Conservation (phyloP, 2,113 vertebrate genomes). For the Damaliscus lunatus region DNA sequence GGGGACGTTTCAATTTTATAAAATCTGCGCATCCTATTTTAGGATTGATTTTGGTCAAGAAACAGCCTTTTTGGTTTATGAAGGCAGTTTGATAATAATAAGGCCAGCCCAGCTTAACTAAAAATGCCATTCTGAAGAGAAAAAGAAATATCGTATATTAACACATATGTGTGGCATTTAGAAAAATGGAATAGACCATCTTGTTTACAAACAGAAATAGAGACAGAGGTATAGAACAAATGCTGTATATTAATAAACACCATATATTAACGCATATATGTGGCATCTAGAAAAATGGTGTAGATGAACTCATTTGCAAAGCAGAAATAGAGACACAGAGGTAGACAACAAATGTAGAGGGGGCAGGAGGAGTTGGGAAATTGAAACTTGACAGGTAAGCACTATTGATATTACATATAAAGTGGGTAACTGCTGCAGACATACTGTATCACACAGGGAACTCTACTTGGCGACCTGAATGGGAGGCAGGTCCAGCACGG, state of each 20-base stretch:
- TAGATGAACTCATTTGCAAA: not conserved
- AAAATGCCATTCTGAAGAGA: not conserved
- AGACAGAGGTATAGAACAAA: not conserved
- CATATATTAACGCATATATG: not conserved
- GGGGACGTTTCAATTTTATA: not conserved
- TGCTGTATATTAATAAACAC: not conserved
- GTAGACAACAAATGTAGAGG: not conserved
- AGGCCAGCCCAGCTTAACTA: not conserved
- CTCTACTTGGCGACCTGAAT: not conserved
- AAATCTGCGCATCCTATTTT: not conserved
- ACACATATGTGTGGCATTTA: not conserved
- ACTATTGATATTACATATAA: not conserved
- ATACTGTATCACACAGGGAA: rapidly evolving
- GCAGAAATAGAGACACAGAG: not conserved
- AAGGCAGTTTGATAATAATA: not conserved
- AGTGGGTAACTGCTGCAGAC: not conserved
- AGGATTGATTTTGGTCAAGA: not conserved
- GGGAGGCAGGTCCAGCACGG: not conserved
- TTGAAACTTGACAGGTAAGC: not conserved
- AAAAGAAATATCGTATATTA: not conserved
- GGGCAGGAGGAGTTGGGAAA: rapidly evolving
- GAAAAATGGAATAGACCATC: not conserved
- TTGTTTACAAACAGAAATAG: not conserved
- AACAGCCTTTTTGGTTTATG: not conserved
- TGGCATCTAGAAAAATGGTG: not conserved